These are phyloP conservation scores for Pasiphila rectangulata DNA, from an alignment of 2,888 invertebrate genomes.

Conservation along the genomic window DNA sequence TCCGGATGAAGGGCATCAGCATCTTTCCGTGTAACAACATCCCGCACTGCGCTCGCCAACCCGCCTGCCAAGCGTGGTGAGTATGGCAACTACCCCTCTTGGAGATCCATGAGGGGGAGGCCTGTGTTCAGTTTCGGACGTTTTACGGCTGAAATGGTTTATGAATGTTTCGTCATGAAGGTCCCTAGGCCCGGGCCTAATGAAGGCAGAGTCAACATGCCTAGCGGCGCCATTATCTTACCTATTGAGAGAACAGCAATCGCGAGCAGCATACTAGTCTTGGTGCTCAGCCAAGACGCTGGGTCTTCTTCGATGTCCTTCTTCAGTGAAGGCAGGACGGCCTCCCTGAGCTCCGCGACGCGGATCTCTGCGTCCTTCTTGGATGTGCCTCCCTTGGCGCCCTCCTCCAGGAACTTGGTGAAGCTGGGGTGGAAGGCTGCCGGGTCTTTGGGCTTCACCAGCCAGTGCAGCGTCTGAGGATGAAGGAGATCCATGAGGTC, in stretches of 20 bases:
- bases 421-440: conserved; percentile 91
- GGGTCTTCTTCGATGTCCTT: conserved; percentile 80
- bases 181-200: too few relatives aligned
- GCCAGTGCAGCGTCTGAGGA: conserved; percentile 86
- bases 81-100: too few relatives aligned
- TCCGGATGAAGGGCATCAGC: too few relatives aligned
- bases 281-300: conserved; percentile 84
- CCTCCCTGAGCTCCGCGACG: conserved; percentile 85
- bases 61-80: too few relatives aligned
- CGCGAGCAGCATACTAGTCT: conserved; percentile 85
- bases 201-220: too few relatives aligned
- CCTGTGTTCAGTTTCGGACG: too few relatives aligned
- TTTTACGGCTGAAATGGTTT: too few relatives aligned
- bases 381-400: conserved; percentile 85
- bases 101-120: too few relatives aligned
- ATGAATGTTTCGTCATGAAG: too few relatives aligned
- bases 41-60: too few relatives aligned
- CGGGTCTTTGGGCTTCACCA: conserved; percentile 90
- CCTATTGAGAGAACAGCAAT: conserved; percentile 85
- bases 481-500: not conserved
- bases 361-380: conserved; percentile 87
- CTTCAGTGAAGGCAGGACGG: conserved; percentile 82
- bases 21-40: too few relatives aligned
- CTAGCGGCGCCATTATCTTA: too few relatives aligned
- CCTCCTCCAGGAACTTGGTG: conserved; percentile 86